phyloP scores from a whole-genome alignment of 1,140 invertebrate genomes.

The Brachystomella parvula region DNA sequence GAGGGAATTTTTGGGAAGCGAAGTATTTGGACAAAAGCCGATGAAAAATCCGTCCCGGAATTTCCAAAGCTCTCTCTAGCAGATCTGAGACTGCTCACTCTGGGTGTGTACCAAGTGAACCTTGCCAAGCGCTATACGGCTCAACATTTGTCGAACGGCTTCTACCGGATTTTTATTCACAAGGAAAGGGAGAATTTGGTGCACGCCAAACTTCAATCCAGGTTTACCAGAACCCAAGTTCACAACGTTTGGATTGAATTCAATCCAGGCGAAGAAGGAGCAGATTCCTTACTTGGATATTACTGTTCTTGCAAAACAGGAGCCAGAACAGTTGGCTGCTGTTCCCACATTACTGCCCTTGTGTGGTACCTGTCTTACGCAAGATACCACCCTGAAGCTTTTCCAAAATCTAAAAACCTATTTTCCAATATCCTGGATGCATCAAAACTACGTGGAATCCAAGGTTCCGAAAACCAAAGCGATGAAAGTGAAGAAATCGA shows the following conservation, averaged over 20 bases:
- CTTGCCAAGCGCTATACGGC: not conserved
- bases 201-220: constrained; percentile 26
- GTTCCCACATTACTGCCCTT: constrained; percentile 13
- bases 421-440: not conserved
- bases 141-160: not conserved
- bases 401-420: not conserved
- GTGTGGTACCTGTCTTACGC: constrained; percentile 17
- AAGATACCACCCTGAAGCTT: not conserved
- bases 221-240: not conserved
- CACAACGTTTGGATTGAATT: constrained; percentile 4
- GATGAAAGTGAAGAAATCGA: no score
- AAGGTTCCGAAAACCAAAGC: no score
- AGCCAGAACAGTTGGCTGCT: constrained; percentile 12
- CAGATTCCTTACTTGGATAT: not conserved
- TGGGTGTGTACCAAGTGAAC: constrained; percentile 14
- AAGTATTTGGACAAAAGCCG: not conserved
- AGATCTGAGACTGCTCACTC: constrained; percentile 4
- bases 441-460: no score
- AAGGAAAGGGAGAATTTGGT: constrained; percentile 20
- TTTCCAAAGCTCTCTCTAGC: constrained; percentile 16
- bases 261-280: not conserved
- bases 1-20: not conserved
- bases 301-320: constrained; percentile 22
- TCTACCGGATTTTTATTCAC: not conserved
- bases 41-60: constrained; percentile 31